Percentiles rank a stretch among this genome's conserved stretches.
Conservation (phyloP, 2,888 invertebrate genomes). For the Patella caerulea region DNA sequence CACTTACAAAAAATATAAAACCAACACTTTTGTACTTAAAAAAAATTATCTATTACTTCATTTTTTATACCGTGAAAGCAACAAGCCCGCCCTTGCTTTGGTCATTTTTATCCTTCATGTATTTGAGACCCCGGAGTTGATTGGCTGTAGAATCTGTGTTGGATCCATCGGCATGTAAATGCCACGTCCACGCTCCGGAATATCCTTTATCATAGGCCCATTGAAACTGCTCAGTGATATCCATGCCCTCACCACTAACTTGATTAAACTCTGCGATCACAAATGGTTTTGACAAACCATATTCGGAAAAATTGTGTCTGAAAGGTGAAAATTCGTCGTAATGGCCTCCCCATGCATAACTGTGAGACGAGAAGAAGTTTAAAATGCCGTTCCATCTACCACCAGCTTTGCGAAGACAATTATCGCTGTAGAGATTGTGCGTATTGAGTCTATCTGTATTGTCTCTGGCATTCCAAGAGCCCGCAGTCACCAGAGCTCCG, state of each 20-base stretch:
- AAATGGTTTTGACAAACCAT: constrained; percentile 28
- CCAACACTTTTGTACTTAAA: background rate
- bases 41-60: background rate
- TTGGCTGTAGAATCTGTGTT: constrained; percentile 29
- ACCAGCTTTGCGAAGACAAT: constrained; percentile 45
- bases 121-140: constrained; percentile 29
- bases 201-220: constrained; percentile 34
- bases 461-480: constrained; percentile 45
- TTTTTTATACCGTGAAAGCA: background rate
- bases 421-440: constrained; percentile 47
- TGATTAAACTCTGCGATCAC: constrained; percentile 37
- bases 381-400: constrained; percentile 40
- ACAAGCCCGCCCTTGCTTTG: constrained; percentile 14
- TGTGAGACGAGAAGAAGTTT: constrained; percentile 48
- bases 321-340: constrained; percentile 42
- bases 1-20: too few species aligned
- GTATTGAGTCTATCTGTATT: constrained; percentile 40
- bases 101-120: constrained; percentile 18
- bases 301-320: constrained; percentile 26
- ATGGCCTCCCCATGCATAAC: constrained; percentile 40
- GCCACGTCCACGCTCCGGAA: constrained; percentile 38
- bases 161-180: constrained; percentile 33
- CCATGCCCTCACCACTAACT: constrained; percentile 27
- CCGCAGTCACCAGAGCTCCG: constrained; percentile 43
- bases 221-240: constrained; percentile 27